Percentiles rank a stretch among this genome's conserved stretches.
These are phyloP conservation scores for Halcyon chelicuti DNA, from an alignment of 2,797 vertebrate genomes.

Conservation along the genomic window DNA sequence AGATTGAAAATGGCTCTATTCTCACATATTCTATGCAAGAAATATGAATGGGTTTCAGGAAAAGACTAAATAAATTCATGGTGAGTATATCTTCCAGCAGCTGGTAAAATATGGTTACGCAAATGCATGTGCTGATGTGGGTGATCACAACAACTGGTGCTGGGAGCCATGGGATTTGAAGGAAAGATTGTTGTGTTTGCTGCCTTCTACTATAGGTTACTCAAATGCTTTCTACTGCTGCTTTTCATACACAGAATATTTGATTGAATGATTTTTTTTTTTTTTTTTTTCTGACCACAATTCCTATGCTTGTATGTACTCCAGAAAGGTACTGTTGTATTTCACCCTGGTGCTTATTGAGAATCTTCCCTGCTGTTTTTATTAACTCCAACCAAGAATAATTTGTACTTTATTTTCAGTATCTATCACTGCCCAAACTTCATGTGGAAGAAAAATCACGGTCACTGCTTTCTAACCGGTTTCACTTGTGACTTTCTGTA, in stretches of 20 bases:
- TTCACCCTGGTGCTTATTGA: not conserved
- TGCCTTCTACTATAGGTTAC: not conserved
- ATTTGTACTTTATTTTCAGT: not conserved
- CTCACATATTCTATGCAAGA: not conserved
- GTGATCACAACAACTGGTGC: not conserved
- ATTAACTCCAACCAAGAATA: not conserved
- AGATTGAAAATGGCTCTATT: not conserved
- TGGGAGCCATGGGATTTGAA: not conserved
- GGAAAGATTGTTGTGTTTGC: not conserved
- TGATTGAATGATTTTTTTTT: fast-evolving
- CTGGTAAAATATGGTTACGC: not conserved
- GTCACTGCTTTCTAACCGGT: not conserved
- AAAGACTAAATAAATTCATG: not conserved
- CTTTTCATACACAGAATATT: not conserved
- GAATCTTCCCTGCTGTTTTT: not conserved
- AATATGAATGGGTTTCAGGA: not conserved
- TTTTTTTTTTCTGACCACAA: fast-evolving
- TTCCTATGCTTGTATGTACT: not conserved
- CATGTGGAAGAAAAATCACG: not conserved
- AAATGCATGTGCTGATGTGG: not conserved
- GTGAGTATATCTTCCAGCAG: not conserved
- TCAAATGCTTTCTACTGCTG: not conserved
- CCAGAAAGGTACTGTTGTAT: not conserved
- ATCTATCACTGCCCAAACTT: not conserved
- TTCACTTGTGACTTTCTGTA: not conserved